Conservation (phyloP, 2,888 invertebrate genomes). For the Xylota sylvarum region DNA sequence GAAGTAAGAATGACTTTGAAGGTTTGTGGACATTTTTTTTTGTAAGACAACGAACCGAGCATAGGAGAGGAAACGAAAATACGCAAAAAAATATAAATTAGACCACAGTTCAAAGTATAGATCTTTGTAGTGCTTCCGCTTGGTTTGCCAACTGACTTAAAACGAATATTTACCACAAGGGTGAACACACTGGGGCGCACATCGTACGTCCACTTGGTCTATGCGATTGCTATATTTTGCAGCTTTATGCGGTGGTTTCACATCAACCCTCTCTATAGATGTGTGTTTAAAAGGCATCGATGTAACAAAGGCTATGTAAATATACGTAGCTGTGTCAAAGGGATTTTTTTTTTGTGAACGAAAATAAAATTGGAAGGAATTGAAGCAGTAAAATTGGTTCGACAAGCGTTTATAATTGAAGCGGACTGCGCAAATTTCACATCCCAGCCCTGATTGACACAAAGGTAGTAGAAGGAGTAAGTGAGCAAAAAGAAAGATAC, state of each 20-base stretch:
- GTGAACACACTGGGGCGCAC: constrained; percentile 49
- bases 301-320: constrained; percentile 66
- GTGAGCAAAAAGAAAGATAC: background rate
- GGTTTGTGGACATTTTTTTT: constrained; percentile 54
- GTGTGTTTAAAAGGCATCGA: constrained; percentile 50
- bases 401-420: constrained; percentile 69
- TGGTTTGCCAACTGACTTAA: constrained; percentile 69
- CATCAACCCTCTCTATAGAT: constrained; percentile 59
- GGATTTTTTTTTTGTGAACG: constrained; percentile 44
- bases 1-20: constrained; percentile 66
- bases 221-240: constrained; percentile 40
- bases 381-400: constrained; percentile 74
- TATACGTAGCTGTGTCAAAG: constrained; percentile 62
- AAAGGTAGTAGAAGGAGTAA: constrained; percentile 11
- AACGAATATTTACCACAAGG: constrained; percentile 72
- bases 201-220: constrained; percentile 41
- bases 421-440: constrained; percentile 48
- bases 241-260: constrained; percentile 57
- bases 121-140: constrained; percentile 73
- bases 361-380: constrained; percentile 71
- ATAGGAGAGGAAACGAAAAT: constrained; percentile 10
- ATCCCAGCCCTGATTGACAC: constrained; percentile 42
- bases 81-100: constrained; percentile 70
- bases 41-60: constrained; percentile 52
- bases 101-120: constrained; percentile 74